Conservation (phyloP, 2,888 invertebrate species). For the Axea sp. region DNA sequence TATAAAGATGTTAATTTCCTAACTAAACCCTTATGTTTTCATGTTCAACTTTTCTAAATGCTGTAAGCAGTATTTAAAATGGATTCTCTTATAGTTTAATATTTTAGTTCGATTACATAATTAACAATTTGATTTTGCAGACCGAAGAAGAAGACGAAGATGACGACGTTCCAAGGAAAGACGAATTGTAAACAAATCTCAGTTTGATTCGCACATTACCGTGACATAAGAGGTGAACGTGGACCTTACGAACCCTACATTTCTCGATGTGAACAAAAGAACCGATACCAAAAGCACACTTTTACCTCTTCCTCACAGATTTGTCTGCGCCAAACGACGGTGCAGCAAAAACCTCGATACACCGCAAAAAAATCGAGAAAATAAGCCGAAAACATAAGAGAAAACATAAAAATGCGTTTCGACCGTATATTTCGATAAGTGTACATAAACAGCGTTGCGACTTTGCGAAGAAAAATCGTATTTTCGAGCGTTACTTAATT, state of each 20-base stretch:
- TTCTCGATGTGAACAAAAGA: conserved; percentile 25
- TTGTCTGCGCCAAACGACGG: conserved; percentile 26
- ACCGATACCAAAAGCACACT: conserved; percentile 43
- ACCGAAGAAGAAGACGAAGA: conserved; percentile 86
- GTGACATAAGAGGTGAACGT: conserved; percentile 64
- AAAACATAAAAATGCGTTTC: conserved; percentile 14
- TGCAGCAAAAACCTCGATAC: conserved; percentile 3
- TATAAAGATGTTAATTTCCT: too few species aligned
- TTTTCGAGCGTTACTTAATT: conserved; percentile 41
- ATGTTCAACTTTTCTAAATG: too few species aligned
- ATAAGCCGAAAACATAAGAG: not conserved
- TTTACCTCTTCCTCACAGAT: conserved; percentile 43
- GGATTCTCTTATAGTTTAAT: too few species aligned
- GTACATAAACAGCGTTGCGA: conserved; percentile 48
- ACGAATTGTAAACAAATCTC: conserved; percentile 85
- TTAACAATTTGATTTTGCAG: conserved; percentile 70
- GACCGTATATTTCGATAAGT: conserved; percentile 42
- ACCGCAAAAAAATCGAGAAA: conserved; percentile 17
- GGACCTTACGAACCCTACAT: too few species aligned
- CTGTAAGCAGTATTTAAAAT: too few species aligned
- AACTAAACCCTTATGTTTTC: too few species aligned
- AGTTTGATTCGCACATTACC: conserved; percentile 59
- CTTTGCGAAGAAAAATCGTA: conserved; percentile 29
- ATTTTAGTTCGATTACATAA: too few species aligned
- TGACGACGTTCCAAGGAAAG: conserved; percentile 86